Evolutionary conservation across 23 tunicate species (phyloP).

Genomic region (Styela clava): DNA sequence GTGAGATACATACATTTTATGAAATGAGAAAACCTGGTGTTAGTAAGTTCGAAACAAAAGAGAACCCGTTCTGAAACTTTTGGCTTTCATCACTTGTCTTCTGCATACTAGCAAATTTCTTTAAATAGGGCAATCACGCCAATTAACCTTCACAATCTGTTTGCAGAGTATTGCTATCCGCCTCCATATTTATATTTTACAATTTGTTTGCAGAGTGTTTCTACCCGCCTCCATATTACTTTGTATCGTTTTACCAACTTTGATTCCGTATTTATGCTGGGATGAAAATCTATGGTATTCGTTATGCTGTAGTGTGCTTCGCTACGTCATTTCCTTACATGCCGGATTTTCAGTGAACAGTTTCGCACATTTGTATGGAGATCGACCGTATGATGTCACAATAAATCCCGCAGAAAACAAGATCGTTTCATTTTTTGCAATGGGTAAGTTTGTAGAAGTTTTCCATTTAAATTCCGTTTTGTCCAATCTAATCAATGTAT

Average conservation of each 20-base stretch:
- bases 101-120: too few relatives aligned
- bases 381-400: constrained; percentile 51
- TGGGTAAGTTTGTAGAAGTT: constrained; percentile 32
- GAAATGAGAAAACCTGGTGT: too few relatives aligned
- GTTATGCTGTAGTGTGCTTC: constrained; percentile 26
- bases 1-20: too few relatives aligned
- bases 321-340: constrained; percentile 28
- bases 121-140: too few relatives aligned
- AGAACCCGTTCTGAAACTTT: too few relatives aligned
- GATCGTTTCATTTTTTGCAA: constrained; percentile 37
- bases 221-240: neutral
- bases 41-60: too few relatives aligned
- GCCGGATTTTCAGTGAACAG: constrained; percentile 64
- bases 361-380: constrained; percentile 50
- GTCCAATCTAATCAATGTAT: too few relatives aligned
- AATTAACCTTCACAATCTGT: too few relatives aligned
- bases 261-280: constrained; percentile 19
- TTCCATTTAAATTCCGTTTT: too few relatives aligned
- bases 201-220: neutral
- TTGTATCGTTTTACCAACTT: neutral
- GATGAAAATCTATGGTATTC: constrained; percentile 40
- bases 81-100: too few relatives aligned
- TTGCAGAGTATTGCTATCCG: neutral
- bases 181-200: neutral
- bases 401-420: constrained; percentile 63